Conservation (phyloP, 2,888 invertebrate species). For the Trypoxylon attenuatum region DNA sequence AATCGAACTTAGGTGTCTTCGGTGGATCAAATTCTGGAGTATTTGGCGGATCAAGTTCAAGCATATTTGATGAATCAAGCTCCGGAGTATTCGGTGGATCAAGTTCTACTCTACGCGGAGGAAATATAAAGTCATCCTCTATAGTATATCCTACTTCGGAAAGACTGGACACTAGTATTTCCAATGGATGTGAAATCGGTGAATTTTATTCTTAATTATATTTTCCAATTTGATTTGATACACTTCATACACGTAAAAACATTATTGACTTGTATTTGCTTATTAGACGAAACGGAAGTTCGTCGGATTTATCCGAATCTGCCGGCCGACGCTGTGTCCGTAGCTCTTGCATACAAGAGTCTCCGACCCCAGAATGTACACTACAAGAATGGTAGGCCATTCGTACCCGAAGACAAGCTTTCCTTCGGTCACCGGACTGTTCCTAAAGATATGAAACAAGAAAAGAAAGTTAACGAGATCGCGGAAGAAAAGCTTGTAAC, state of each 20-base stretch:
- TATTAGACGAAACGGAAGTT: constrained; percentile 15
- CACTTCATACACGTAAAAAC: background rate
- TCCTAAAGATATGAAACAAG: constrained; percentile 72
- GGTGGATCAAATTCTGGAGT: constrained; percentile 4
- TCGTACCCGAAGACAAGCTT: constrained; percentile 75
- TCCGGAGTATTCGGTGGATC: background rate
- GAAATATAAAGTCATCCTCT: background rate
- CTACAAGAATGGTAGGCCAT: constrained; percentile 65
- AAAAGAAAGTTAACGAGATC: constrained; percentile 63
- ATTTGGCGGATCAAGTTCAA: background rate
- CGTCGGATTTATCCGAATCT: constrained; percentile 30
- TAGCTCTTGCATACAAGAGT: constrained; percentile 58
- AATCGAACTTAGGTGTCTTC: background rate
- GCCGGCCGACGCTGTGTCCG: constrained; percentile 62
- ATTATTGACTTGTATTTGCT: no score
- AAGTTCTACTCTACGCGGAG: background rate
- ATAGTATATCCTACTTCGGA: background rate
- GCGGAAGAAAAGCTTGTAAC: constrained; percentile 76
- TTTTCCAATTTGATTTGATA: background rate
- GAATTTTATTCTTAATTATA: background rate
- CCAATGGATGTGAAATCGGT: background rate
- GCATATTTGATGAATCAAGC: background rate
- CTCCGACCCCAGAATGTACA: constrained; percentile 68
- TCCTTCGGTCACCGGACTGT: constrained; percentile 76
- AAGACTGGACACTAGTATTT: background rate